Percentiles rank a stretch among this genome's conserved stretches.
phyloP scores from a whole-genome alignment of 1,140 invertebrate genomes.

The Pemphigus obesinymphae region DNA sequence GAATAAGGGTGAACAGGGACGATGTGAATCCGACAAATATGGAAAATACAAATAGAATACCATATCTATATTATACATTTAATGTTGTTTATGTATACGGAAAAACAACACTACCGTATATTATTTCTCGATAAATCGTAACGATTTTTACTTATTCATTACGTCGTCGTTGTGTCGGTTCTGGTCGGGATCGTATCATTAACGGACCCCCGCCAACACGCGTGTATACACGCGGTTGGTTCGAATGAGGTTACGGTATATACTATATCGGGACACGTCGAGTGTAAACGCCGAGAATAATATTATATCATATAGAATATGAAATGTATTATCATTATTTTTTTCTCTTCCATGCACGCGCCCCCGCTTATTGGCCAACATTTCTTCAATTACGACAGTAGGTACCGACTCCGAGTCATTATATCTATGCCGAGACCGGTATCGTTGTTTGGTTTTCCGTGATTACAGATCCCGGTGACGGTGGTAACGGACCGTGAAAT shows the following conservation, averaged over 20 bases:
- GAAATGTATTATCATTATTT: too few species aligned
- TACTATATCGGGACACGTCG: too few species aligned
- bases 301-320: too few species aligned
- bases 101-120: not conserved
- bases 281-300: not conserved
- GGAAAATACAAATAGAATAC: not conserved
- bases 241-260: not conserved
- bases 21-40: not conserved
- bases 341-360: not conserved
- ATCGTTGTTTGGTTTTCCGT: not conserved
- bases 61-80: too few species aligned
- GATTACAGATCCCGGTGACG: too few species aligned
- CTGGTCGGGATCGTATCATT: not conserved
- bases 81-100: too few species aligned
- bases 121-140: not conserved
- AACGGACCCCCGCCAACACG: not conserved
- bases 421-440: not conserved
- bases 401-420: not conserved
- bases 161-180: not conserved
- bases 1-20: not conserved
- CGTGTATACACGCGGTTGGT: not conserved
- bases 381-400: not conserved
- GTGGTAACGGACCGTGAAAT: too few species aligned
- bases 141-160: not conserved
- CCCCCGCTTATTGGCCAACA: not conserved